Evolutionary conservation across 2,888 invertebrate species (phyloP), one percentile per base, ranked within the genome.

Genomic region (Patella ulyssiponensis): DNA sequence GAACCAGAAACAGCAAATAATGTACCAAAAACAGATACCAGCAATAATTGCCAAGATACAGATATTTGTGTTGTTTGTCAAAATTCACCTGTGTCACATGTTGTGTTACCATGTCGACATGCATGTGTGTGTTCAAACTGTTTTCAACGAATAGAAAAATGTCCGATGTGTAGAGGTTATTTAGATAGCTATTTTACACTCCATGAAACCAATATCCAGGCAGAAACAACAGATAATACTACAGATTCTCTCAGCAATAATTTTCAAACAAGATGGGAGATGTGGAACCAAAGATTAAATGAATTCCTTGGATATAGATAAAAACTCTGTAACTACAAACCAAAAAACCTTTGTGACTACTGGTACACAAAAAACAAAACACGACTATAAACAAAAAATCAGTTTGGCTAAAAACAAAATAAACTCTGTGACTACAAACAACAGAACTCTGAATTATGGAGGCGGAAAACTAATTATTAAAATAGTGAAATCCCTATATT

Each of bases 81-180:
- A 87, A 94, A 94, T 86, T 94, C 94, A 88, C 95, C 95, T 27
- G 93, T 96, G 75, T 95, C 95, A 0, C 93, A 96, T 83, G 96
- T 96, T 58, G 92, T 97, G 77, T 93, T 97, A 87, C 96, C 96
- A 0, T 97, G 96, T 93, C 91, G 96, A 23, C 96, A 97, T 92
- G 96, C 96, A 5, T 96, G 96, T 87, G 94, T 96, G 58, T 97
- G 97, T 91, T 94, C 95, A 44, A 93, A 94, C 71, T 97, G 96
- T 90, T 95, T 96, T 88, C 94, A 94, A 71, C 95, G 95, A 90
- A 92, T 97, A 83, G 95, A 96, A 90, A 94, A 95, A 85, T 97
- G 97, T 90, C 97, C 97, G 27, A 96, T 97, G 93, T 97, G 97
- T 92, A 94, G 96, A 79, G 95, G 95, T 85, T 94, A 94, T 70